Conservation (phyloP, 2,797 vertebrate genomes). For the Discoglossus pictus region DNA sequence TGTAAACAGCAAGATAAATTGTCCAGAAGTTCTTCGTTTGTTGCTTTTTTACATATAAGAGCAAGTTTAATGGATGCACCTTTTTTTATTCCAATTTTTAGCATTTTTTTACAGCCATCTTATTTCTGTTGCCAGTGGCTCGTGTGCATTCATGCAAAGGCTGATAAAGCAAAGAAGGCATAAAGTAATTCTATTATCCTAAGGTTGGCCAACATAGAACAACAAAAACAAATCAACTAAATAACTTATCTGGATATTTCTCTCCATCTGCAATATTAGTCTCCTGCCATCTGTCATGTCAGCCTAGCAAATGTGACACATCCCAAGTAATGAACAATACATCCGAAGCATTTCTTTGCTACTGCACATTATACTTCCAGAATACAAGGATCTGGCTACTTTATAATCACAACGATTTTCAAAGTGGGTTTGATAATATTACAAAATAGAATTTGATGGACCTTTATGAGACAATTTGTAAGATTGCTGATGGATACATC, state of each 20-base stretch:
- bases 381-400: constrained; percentile 9
- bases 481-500: no score
- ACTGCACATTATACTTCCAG: neutral
- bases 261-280: constrained; percentile 64
- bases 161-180: constrained; percentile 70
- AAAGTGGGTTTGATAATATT: constrained; percentile 13
- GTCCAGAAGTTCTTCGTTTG: constrained; percentile 80
- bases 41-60: constrained; percentile 76
- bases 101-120: constrained; percentile 74
- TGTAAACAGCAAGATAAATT: constrained; percentile 87
- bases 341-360: constrained; percentile 28
- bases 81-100: constrained; percentile 67
- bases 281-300: constrained; percentile 67
- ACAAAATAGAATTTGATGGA: neutral
- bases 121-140: constrained; percentile 75
- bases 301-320: constrained; percentile 70
- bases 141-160: constrained; percentile 73
- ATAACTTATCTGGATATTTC: constrained; percentile 65
- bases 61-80: constrained; percentile 75
- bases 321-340: constrained; percentile 68
- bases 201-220: constrained; percentile 64
- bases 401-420: constrained; percentile 11
- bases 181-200: constrained; percentile 77
- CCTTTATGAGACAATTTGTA: constrained; percentile 2
- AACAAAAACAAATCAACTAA: constrained; percentile 64